phyloP scores from a whole-genome alignment of 1,140 invertebrate genomes.

The Cardiocondyla obscurior region DNA sequence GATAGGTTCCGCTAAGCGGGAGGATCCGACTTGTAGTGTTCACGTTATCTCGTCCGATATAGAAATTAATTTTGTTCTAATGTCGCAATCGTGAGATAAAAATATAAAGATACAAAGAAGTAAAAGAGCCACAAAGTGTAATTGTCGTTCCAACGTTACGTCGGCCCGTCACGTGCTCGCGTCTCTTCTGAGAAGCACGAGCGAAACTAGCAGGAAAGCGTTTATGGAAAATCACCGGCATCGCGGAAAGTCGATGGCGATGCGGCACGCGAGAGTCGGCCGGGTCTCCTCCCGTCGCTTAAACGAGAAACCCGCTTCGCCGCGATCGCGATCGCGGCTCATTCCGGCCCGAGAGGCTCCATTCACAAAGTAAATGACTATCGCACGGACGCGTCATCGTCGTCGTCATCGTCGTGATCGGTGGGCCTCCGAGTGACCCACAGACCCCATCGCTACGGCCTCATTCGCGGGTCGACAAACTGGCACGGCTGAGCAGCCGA shows the following conservation, averaged over 20 bases:
- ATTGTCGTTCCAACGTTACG: too few relatives aligned
- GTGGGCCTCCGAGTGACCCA: slow-evolving; percentile 11
- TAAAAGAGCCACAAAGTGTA: not conserved
- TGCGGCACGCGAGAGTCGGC: not conserved
- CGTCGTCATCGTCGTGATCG: slow-evolving; percentile 2
- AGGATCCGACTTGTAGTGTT: not conserved
- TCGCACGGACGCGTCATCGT: not conserved
- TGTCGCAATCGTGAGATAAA: not conserved
- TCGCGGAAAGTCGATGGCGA: not conserved
- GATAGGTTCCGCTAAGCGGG: not conserved
- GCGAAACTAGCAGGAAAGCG: not conserved
- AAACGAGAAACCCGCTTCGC: not conserved
- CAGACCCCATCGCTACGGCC: slow-evolving; percentile 26
- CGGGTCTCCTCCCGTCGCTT: not conserved
- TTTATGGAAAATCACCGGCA: not conserved
- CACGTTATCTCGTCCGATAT: not conserved
- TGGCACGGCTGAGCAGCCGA: not conserved
- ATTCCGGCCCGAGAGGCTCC: slow-evolving; percentile 45
- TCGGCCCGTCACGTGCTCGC: too few relatives aligned
- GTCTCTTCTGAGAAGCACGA: not conserved
- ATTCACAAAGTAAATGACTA: slow-evolving; percentile 34
- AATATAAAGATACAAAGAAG: not conserved
- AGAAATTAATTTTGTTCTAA: not conserved
- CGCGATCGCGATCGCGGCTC: slow-evolving; percentile 3
- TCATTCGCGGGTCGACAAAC: slow-evolving; percentile 51